A percentile compares a stretch with the other conserved stretches of the same genome.
phyloP scores from a whole-genome alignment of 2,797 vertebrate species.

The Falco berigora region DNA sequence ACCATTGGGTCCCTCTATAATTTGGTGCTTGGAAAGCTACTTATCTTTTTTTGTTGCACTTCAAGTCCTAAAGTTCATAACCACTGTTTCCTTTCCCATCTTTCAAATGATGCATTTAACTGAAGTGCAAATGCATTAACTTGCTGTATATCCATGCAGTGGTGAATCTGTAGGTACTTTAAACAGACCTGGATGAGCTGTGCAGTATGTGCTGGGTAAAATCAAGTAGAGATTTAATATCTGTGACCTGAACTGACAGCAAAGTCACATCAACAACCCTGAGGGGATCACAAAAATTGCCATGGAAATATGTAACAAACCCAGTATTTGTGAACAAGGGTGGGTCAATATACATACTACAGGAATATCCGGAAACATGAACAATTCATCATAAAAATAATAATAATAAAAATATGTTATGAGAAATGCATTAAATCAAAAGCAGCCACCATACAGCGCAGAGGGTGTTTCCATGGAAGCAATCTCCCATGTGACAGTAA shows the following conservation, averaged over 20 bases:
- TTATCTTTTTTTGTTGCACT: neutral
- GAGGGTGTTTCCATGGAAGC: conserved; percentile 17
- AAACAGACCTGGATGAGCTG: neutral
- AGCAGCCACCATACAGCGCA: neutral
- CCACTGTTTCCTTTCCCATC: neutral
- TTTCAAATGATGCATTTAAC: neutral
- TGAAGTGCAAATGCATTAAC: neutral
- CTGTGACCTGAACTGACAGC: neutral
- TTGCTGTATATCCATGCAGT: neutral
- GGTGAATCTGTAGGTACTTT: neutral
- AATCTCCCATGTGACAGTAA: neutral
- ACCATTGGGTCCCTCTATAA: neutral
- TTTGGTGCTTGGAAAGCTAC: neutral
- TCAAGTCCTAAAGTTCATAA: neutral
- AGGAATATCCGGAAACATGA: neutral
- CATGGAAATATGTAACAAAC: neutral
- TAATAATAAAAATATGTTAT: neutral
- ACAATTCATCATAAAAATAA: neutral
- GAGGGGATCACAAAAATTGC: neutral
- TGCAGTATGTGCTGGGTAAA: neutral
- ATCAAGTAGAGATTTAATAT: neutral
- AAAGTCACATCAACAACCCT: neutral
- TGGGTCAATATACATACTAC: neutral
- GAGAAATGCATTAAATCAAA: neutral
- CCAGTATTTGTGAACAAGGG: neutral